A percentile compares a stretch with the other conserved stretches of the same genome.
Evolutionary conservation across 2,113 vertebrate genomes (phyloP).

Genomic region (Sylvilagus bachmani): DNA sequence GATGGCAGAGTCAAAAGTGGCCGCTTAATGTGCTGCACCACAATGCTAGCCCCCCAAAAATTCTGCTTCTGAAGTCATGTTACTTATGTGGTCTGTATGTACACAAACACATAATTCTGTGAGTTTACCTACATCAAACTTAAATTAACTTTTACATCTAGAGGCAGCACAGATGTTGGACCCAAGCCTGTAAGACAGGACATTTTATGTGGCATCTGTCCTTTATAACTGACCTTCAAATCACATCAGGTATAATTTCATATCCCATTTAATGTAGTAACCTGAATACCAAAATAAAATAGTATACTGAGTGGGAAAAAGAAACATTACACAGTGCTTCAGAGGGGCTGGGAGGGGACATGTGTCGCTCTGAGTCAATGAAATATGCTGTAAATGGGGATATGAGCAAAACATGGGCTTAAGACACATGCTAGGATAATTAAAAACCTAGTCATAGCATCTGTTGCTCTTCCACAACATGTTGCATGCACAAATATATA

Average conservation of each 20-base stretch:
- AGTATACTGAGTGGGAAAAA: neutral
- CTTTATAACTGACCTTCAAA: conserved; percentile 18
- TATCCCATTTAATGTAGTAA: neutral
- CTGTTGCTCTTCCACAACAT: neutral
- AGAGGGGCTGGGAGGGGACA: neutral
- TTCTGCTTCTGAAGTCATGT: conserved; percentile 26
- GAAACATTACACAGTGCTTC: neutral
- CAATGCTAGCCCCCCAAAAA: neutral
- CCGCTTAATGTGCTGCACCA: no score
- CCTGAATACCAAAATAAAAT: neutral
- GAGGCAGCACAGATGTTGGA: neutral
- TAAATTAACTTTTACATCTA: conserved; percentile 39
- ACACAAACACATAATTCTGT: conserved; percentile 26
- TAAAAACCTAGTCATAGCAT: neutral
- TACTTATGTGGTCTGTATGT: neutral
- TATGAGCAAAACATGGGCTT: conserved; percentile 1
- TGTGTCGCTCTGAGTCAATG: neutral
- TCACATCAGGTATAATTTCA: neutral
- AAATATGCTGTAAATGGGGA: neutral
- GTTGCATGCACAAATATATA: conserved; percentile 22
- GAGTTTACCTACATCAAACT: conserved; percentile 12
- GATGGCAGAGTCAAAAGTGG: no score
- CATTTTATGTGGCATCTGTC: conserved; percentile 1
- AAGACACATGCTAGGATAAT: neutral
- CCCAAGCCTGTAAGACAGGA: neutral